A percentile compares a stretch with the other conserved stretches of the same genome.
Evolutionary conservation across 2,888 invertebrate species (phyloP).

Genomic region (Megastigmus dorsalis): DNA sequence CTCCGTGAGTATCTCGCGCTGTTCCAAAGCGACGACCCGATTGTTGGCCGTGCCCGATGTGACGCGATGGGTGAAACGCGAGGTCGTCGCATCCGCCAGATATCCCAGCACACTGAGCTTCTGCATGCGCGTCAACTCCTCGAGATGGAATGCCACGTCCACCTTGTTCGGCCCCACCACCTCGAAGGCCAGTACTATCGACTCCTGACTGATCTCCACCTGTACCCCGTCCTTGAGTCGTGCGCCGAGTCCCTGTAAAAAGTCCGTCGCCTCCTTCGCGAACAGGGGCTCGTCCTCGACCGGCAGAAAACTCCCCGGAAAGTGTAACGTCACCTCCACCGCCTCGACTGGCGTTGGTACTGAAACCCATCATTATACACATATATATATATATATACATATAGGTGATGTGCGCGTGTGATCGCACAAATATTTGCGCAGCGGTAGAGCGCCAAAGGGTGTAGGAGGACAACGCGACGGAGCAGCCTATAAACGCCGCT

Average conservation of each 20-base stretch:
- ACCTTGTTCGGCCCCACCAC: slow-evolving; percentile 84
- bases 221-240: slow-evolving; percentile 66
- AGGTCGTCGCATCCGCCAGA: slow-evolving; percentile 80
- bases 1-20: slow-evolving; percentile 82
- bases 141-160: slow-evolving; percentile 86
- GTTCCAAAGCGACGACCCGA: slow-evolving; percentile 77
- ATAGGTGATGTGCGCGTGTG: too few relatives aligned
- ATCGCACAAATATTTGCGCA: too few relatives aligned
- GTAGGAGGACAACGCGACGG: too few relatives aligned
- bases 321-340: slow-evolving; percentile 84
- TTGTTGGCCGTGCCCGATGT: slow-evolving; percentile 71
- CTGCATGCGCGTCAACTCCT: slow-evolving; percentile 82
- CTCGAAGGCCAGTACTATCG: slow-evolving; percentile 72
- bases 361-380: slow-evolving; percentile 73
- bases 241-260: slow-evolving; percentile 70
- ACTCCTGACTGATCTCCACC: slow-evolving; percentile 68
- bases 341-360: slow-evolving; percentile 84
- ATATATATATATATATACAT: too few relatives aligned
- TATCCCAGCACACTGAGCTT: slow-evolving; percentile 75
- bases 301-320: slow-evolving; percentile 79
- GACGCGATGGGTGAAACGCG: slow-evolving; percentile 79
- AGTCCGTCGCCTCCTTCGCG: slow-evolving; percentile 65
- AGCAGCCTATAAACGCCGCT: too few relatives aligned
- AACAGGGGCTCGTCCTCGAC: slow-evolving; percentile 65
- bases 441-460: too few relatives aligned